Evolutionary conservation across 2,888 invertebrate species (phyloP), one percentile per base, ranked within the genome.

Genomic region (Lordiphosa andalusiaca): DNA sequence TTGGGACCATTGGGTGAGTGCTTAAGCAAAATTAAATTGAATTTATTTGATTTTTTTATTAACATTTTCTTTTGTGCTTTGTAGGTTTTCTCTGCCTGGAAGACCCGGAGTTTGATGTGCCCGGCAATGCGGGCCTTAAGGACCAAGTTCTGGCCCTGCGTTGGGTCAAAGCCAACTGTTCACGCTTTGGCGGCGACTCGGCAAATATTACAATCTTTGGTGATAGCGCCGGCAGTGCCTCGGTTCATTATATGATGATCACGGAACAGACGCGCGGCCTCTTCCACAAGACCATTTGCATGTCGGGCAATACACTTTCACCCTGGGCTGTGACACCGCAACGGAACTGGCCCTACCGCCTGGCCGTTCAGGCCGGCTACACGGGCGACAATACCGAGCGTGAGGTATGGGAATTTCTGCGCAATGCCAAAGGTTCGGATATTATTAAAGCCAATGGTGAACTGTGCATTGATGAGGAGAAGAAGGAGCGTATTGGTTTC

Each of bases 71-170:
- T 30, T 7, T 16, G 1, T 16, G 16, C 7, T 3, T 30, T 49
- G 7, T 30, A 91, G 91, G 91, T 19, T 91, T 91, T 60, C 77
- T 91, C 38, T 89, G 89, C 57, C 73, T 91, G 38, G 85, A 91
- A 51, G 90, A 91, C 73, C 86, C 90, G n/a, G 86, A 86, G 4
- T 78, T 91, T 10, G 89, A 89, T 57, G 90, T 91, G 30, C 91
- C 91, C 41, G 91, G 91, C 12, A 91, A 91, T 82, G 91, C 91
- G 0, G 91, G 90, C 0, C 86, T 91, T 0, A 91, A 91, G 74
- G 91, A 91, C 76, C 90, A 91, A 81, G 88, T 91, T 0, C 71
- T 91, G 83, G 91, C 91, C 0, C 71, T 91, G 38, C 89, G 89
- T 69, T 91, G 91, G 91, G 88, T 91, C 2, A 89, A 90, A 63